phyloP scores from a whole-genome alignment of 2,888 invertebrate genomes.

The Agrotis segetum region DNA sequence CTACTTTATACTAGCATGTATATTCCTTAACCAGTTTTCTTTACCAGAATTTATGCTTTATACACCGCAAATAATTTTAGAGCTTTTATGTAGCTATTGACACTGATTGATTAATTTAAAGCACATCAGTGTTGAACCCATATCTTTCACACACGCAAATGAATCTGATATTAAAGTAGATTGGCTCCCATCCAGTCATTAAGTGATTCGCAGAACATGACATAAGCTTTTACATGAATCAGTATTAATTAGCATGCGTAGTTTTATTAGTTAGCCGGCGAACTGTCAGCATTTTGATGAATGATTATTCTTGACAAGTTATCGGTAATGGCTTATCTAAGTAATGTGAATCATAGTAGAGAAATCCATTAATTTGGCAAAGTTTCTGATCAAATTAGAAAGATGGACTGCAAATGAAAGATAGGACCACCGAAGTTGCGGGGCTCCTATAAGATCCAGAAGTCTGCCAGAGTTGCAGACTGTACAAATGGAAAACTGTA shows the following conservation, averaged over 20 bases:
- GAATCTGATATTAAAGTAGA: slow-evolving; percentile 27
- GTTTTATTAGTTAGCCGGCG: slow-evolving; percentile 58
- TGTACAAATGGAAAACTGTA: no score
- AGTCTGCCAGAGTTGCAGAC: no score
- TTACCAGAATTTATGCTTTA: no score
- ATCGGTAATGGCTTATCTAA: slow-evolving; percentile 63
- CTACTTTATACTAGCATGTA: no score
- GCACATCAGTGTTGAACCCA: not conserved
- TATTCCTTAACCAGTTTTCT: no score
- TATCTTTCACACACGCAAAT: slow-evolving; percentile 13
- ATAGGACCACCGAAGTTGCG: no score
- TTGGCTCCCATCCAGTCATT: slow-evolving; percentile 42
- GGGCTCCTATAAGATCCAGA: no score
- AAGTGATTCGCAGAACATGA: slow-evolving; percentile 53
- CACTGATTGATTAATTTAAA: not conserved
- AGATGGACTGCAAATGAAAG: no score
- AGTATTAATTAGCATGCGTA: slow-evolving; percentile 71
- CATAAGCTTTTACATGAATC: slow-evolving; percentile 63
- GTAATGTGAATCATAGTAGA: slow-evolving; percentile 62
- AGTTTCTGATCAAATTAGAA: no score
- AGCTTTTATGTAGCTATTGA: no score
- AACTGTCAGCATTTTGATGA: slow-evolving; percentile 73
- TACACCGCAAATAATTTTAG: no score
- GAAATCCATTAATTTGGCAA: slow-evolving; percentile 20
- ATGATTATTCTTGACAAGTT: slow-evolving; percentile 74